Evolutionary conservation across 1,140 invertebrate species (phyloP).

Genomic region (Bombus balteatus): DNA sequence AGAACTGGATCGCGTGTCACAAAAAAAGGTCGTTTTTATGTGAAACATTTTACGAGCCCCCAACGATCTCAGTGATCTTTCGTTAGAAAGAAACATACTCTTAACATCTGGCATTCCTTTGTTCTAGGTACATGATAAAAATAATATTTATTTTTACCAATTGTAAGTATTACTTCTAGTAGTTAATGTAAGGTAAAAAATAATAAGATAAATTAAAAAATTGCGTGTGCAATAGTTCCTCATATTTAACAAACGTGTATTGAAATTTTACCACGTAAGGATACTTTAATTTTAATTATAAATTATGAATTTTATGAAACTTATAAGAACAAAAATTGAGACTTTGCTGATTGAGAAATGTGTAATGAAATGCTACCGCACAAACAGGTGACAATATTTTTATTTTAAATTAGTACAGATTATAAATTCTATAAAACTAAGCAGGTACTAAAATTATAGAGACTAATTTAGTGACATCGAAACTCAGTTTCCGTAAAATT

Average conservation of each 20-base stretch:
- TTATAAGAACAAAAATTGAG: too few species aligned
- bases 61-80: not conserved
- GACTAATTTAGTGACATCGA: not conserved
- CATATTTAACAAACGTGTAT: too few species aligned
- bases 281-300: too few species aligned
- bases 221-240: too few species aligned
- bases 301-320: too few species aligned
- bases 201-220: not conserved
- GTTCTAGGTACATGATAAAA: not conserved
- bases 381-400: too few species aligned
- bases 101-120: not conserved
- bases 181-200: not conserved
- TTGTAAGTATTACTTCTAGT: not conserved
- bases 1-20: conserved; percentile 10
- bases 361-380: too few species aligned
- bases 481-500: not conserved
- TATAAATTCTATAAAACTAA: too few species aligned
- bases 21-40: conserved; percentile 21
- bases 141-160: not conserved
- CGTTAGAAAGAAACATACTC: not conserved
- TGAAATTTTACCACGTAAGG: too few species aligned
- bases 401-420: too few species aligned
- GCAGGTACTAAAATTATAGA: not conserved
- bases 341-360: too few species aligned
- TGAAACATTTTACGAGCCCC: conserved; percentile 8